These are phyloP conservation scores for Parazoanthus atlanticus DNA, from an alignment of 92 coral and sea anemone genomes.

Conservation along the genomic window DNA sequence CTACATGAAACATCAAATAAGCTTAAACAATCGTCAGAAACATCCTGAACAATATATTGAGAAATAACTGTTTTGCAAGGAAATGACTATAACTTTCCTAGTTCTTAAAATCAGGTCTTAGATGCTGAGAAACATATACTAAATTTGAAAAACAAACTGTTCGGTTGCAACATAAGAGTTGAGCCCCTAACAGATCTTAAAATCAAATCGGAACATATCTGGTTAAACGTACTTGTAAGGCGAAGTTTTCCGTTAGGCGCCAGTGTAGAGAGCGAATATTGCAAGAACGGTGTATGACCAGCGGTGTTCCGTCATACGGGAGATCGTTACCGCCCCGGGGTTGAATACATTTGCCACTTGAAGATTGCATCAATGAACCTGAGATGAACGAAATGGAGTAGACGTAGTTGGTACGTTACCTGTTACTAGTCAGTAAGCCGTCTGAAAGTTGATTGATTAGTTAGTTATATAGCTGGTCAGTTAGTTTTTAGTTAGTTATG, in stretches of 20 bases:
- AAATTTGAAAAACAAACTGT: too few relatives aligned
- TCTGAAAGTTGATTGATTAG: too few relatives aligned
- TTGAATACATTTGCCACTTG: conserved; percentile 44
- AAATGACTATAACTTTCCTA: too few relatives aligned
- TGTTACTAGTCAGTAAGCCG: not conserved
- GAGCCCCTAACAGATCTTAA: not conserved
- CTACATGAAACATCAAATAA: too few relatives aligned
- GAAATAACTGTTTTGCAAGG: too few relatives aligned
- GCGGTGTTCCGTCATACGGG: conserved; percentile 38
- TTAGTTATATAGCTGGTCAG: too few relatives aligned
- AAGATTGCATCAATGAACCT: conserved; percentile 44
- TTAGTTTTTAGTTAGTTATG: too few relatives aligned
- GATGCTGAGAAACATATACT: too few relatives aligned
- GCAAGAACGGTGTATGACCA: conserved; percentile 42
- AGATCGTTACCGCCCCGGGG: conserved; percentile 34
- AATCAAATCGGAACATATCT: not conserved
- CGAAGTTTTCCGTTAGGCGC: conserved; percentile 45
- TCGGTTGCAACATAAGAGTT: not conserved
- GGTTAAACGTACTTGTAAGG: conserved; percentile 7
- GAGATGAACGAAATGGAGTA: not conserved
- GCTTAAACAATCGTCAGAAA: too few relatives aligned
- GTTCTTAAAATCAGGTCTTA: too few relatives aligned
- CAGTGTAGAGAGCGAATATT: conserved; percentile 16
- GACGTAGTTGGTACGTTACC: not conserved
- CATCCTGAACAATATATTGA: too few relatives aligned